phyloP scores from a whole-genome alignment of 2,113 vertebrate species.

The Thryonomys swinderianus region DNA sequence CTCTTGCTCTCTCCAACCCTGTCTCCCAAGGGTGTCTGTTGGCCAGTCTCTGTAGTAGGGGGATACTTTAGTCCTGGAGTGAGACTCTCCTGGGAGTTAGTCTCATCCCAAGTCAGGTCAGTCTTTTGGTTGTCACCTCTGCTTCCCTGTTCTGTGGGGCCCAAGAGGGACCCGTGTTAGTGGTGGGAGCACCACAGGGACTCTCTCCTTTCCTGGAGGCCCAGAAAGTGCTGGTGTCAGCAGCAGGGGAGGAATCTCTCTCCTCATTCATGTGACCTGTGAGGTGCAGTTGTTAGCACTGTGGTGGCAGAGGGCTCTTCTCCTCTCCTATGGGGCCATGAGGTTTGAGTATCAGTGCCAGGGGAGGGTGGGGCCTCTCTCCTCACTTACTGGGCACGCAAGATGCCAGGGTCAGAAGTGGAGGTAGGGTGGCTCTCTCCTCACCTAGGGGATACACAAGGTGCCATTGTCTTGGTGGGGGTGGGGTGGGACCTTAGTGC shows the following conservation, averaged over 20 bases:
- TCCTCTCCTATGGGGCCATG: background rate
- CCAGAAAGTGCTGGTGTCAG: background rate
- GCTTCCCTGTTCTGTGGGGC: background rate
- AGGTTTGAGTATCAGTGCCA: background rate
- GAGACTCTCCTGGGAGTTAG: background rate
- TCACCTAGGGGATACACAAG: no score
- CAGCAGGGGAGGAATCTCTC: background rate
- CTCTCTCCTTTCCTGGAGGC: background rate
- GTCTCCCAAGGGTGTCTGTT: background rate
- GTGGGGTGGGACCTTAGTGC: background rate
- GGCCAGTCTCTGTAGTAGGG: background rate
- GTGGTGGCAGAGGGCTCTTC: background rate
- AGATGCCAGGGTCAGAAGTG: background rate
- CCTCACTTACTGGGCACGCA: background rate
- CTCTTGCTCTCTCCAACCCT: background rate
- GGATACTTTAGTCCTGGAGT: background rate
- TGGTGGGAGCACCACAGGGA: background rate
- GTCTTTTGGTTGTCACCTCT: background rate
- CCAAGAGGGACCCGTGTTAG: background rate
- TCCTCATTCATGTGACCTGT: background rate
- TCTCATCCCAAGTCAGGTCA: background rate
- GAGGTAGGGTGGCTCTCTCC: background rate
- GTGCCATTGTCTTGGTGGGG: background rate
- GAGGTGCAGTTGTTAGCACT: background rate
- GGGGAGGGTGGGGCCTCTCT: background rate